Evolutionary conservation across 53 echinoderm and acorn worm genomes (phyloP).

Genomic region (Antedon mediterranea): DNA sequence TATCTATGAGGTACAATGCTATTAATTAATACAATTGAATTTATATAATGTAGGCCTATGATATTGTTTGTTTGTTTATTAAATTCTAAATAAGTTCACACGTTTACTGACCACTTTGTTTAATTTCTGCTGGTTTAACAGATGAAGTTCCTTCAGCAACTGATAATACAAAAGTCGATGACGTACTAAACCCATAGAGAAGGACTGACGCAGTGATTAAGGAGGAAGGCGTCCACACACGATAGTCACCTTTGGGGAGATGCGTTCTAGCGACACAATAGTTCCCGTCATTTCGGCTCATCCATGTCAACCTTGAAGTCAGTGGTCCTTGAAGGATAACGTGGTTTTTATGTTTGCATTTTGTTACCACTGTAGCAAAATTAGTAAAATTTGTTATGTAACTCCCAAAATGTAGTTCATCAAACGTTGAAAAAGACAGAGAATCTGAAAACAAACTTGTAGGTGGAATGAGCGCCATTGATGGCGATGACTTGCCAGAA

Average conservation of each 20-base stretch:
- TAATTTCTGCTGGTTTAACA: neutral
- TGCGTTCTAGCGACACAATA: neutral
- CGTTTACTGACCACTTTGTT: too few relatives aligned
- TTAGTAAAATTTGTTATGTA: neutral
- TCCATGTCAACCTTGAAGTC: neutral
- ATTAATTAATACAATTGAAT: too few relatives aligned
- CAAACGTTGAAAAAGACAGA: neutral
- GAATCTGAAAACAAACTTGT: neutral
- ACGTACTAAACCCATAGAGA: neutral
- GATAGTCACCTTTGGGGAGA: neutral
- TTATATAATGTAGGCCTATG: too few relatives aligned
- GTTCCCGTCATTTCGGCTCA: neutral
- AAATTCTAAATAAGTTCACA: too few relatives aligned
- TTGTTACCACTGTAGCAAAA: neutral
- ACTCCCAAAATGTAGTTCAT: neutral
- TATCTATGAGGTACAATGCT: too few relatives aligned
- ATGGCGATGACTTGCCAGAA: neutral
- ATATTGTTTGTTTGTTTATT: too few relatives aligned
- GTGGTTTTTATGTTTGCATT: neutral
- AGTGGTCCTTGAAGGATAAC: neutral
- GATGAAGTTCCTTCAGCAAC: neutral
- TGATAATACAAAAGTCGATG: neutral
- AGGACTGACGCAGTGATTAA: neutral
- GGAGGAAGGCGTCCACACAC: neutral
- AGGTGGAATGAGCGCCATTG: neutral